A percentile compares a stretch with the other conserved stretches of the same genome.
Conservation (phyloP, 2,113 vertebrate species). For the Fregetta grallaria region DNA sequence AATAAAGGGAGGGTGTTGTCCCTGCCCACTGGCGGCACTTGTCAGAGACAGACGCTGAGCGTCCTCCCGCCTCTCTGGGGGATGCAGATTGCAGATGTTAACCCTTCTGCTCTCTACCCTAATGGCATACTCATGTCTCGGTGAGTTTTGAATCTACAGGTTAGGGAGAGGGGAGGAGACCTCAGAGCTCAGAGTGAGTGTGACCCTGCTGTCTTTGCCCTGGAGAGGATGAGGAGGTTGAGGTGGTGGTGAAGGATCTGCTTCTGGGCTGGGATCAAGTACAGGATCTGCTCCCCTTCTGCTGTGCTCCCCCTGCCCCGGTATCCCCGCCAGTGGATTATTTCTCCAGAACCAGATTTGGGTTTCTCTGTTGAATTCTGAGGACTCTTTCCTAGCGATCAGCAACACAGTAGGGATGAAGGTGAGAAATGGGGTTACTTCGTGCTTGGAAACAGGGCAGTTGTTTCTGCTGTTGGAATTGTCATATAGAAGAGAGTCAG, state of each 20-base stretch:
- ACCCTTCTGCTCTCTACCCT: not conserved
- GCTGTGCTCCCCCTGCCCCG: not conserved
- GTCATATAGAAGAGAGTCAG: not conserved
- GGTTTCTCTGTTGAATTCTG: not conserved
- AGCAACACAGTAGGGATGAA: not conserved
- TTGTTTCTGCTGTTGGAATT: not conserved
- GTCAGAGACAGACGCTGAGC: not conserved
- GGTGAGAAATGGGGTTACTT: not conserved
- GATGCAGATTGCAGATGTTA: not conserved
- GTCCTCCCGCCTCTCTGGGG: not conserved
- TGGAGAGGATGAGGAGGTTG: not conserved
- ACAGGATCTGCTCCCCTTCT: not conserved
- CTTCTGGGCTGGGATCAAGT: not conserved
- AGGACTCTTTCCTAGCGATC: not conserved
- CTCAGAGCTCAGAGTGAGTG: not conserved
- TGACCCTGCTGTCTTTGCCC: not conserved
- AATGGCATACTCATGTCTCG: rapidly evolving
- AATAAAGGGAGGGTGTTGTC: not conserved
- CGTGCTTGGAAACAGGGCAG: not conserved
- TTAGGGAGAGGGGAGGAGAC: not conserved
- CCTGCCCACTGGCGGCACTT: not conserved
- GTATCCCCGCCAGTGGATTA: not conserved
- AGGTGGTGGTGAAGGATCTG: not conserved
- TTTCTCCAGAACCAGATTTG: not conserved
- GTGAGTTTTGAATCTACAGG: not conserved